Base-by-base conservation (phyloP, 2,797 vertebrate species). In the Hippopotamyrus pictus region DNA sequence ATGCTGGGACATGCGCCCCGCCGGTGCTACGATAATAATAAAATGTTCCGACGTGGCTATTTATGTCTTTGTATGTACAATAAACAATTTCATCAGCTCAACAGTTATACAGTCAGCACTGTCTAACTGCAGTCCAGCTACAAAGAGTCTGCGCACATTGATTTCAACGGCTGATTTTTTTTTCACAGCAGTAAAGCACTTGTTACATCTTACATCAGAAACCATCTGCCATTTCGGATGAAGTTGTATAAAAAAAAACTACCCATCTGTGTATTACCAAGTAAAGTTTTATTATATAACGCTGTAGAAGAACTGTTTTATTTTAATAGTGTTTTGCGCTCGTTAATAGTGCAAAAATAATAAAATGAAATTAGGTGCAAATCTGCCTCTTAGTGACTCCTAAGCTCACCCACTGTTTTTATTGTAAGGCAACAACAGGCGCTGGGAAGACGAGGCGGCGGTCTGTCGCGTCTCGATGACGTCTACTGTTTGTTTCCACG, bases 401-500 rank as follows among this genome's bases (percentile, higher is more conserved):
- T 46, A 44, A 46, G 76, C 76, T 82, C 76, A 82, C 76, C 37
- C 41, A 46, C 76, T 46, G 76, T 46, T 82, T 82, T 82, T 82
- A 82, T 82, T 46, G 76, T 46, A 82, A 46, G 76, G 76, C 41
- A 82, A 44, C 76, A 46, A 82, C 41, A 82, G 76, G 76, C 76
- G 17, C 41, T 17, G 41, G 17, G 41, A 44, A 46, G 33, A 46
- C 41, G 3, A 82, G 76, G 17, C 76, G 76, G 76, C 19, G 76
- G 41, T 46, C 44, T 14, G 89, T 89, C 89, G 84, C 50, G 5
- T 87, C 44, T 46, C 76, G 85, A 89, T 89, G 84, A 89, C 89
- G 89, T 89, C 1, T 25, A 25, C 41, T 89, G 62, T 87, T 89
- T 89, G 84, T 57, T 69, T 89, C 84, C 89, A 89, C 89, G 84